phyloP scores from a whole-genome alignment of 2,797 vertebrate species.

The Hafferia zeledoni region DNA sequence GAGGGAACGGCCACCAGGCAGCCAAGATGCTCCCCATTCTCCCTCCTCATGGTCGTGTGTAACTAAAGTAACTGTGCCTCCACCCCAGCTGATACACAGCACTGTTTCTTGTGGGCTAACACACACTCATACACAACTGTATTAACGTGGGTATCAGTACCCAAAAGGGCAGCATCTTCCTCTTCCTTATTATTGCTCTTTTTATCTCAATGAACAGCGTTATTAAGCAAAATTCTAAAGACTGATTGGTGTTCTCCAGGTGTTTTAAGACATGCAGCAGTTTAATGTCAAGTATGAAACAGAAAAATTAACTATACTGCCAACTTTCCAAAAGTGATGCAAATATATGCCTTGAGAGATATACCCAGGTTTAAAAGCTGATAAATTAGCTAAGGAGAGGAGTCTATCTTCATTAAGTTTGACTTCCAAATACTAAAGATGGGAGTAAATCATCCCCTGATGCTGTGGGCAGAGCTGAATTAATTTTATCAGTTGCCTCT shows the following conservation, averaged over 20 bases:
- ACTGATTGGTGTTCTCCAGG: not conserved
- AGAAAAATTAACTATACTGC: not conserved
- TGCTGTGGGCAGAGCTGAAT: not conserved
- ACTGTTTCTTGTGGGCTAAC: rapidly evolving
- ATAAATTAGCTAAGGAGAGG: conserved; percentile 34
- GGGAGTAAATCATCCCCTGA: conserved; percentile 19
- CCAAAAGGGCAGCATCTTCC: not conserved
- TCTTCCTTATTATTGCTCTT: not conserved
- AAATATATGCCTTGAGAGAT: not conserved
- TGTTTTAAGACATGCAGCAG: not conserved
- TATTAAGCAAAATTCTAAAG: not conserved
- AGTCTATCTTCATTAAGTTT: conserved; percentile 39
- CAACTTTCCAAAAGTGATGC: not conserved
- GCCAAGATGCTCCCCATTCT: not conserved
- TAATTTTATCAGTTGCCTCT: not conserved
- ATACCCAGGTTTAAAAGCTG: not conserved
- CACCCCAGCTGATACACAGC: not conserved
- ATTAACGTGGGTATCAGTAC: not conserved
- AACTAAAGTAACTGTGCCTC: not conserved
- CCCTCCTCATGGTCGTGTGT: rapidly evolving
- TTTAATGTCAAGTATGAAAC: not conserved
- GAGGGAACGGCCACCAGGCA: not conserved
- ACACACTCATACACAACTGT: not conserved
- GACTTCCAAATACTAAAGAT: conserved; percentile 30
- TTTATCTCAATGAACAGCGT: not conserved